phyloP scores from a whole-genome alignment of 2,888 invertebrate species.

The Corbicula japonica region DNA sequence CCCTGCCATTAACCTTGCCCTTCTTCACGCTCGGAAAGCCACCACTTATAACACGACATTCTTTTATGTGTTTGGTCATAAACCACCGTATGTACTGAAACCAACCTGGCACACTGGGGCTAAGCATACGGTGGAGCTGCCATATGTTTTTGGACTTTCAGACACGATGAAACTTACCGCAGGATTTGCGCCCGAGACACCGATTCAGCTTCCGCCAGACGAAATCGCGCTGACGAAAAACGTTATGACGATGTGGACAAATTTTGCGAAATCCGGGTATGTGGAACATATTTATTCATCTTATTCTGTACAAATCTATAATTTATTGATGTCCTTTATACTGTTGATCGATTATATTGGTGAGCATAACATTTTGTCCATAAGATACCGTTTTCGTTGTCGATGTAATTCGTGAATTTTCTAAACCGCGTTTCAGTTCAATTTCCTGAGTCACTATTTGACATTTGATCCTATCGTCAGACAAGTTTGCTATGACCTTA shows the following conservation, averaged over 20 bases:
- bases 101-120: slow-evolving; percentile 80
- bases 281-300: neutral
- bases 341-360: no score
- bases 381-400: no score
- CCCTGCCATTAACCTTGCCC: slow-evolving; percentile 90
- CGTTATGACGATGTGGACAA: slow-evolving; percentile 97
- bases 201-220: slow-evolving; percentile 91
- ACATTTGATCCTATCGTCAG: neutral
- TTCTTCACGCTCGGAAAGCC: neutral
- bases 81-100: slow-evolving; percentile 68
- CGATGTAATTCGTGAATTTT: no score
- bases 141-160: slow-evolving; percentile 79
- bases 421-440: no score
- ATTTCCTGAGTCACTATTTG: no score
- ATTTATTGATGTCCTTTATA: no score
- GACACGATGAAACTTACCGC: slow-evolving; percentile 43
- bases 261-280: slow-evolving; percentile 97
- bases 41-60: slow-evolving; percentile 64
- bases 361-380: no score
- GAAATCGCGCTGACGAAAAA: slow-evolving; percentile 94
- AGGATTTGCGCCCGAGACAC: slow-evolving; percentile 84
- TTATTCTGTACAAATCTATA: no score
- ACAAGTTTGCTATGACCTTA: no score
- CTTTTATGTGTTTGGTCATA: slow-evolving; percentile 70
- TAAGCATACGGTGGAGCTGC: slow-evolving; percentile 82